phyloP scores from a whole-genome alignment of 2,797 vertebrate genomes.

The Pseudomugil gertrudae region DNA sequence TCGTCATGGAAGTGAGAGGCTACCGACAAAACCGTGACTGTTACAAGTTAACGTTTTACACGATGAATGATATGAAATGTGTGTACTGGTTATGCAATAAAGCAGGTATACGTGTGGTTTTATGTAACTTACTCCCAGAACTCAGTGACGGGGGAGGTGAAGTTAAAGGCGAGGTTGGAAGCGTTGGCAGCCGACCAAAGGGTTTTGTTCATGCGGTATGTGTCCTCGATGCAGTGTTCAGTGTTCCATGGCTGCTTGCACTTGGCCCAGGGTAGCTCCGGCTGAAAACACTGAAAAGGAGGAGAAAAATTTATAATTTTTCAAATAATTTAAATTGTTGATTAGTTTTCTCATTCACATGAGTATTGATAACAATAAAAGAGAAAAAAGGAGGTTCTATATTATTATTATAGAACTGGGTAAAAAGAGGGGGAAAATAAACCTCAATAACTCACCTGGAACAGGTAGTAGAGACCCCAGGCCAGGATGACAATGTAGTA shows the following conservation, averaged over 20 bases:
- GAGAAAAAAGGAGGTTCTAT: too few species aligned
- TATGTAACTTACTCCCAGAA: constrained; percentile 91
- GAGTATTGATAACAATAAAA: too few species aligned
- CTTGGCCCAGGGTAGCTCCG: constrained; percentile 92
- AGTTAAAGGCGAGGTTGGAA: constrained; percentile 90
- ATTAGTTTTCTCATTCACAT: too few species aligned
- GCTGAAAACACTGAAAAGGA: constrained; percentile 91
- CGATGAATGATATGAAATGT: neutral
- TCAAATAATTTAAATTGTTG: too few species aligned
- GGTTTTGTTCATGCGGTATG: constrained; percentile 90
- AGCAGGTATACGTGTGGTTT: constrained; percentile 2
- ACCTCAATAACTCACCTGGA: too few species aligned
- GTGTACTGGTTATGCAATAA: constrained; percentile 6
- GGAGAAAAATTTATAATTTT: too few species aligned
- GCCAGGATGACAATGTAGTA: constrained; percentile 99
- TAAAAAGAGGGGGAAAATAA: too few species aligned
- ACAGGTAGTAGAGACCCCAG: constrained; percentile 97
- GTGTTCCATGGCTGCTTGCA: constrained; percentile 96
- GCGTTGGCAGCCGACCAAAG: constrained; percentile 84
- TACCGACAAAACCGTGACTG: neutral
- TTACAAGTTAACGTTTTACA: neutral
- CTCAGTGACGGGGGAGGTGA: constrained; percentile 93
- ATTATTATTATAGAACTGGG: neutral
- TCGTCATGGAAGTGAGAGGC: neutral
- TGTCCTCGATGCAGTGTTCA: constrained; percentile 90